Base-by-base conservation (phyloP, 2,113 vertebrate genomes). In the Phalacrocorax brasilianus region DNA sequence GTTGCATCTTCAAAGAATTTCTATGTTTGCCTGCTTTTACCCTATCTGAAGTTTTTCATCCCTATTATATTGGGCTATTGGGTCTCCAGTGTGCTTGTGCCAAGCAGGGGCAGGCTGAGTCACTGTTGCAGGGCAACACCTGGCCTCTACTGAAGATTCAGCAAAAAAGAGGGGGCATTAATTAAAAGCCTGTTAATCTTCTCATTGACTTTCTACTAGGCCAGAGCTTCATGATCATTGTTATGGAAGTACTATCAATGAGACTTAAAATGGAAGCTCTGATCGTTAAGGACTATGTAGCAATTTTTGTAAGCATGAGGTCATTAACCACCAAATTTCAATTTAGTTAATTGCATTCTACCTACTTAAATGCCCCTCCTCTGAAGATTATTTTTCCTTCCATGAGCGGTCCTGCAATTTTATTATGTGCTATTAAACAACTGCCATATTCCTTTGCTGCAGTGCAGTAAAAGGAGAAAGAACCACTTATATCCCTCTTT, bases 281-380 rank as follows among this genome's bases (percentile, higher is more conserved):
- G 53, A 73, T 79, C 7, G 8, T 95, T 96, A 83, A 90, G 67
- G 53, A 32, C 44, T 58, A 10, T 16, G 42, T 52, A 79, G 79
- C 71, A 73, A 24, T 89, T 83, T 95, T 92, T 89, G 32, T 76
- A 88, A 95, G 92, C 24, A 30, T 4, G 3, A 89, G 91, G 87
- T 91, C 70, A 63, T 95, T 92, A 96, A 91, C 58, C 63, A 89
- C 91, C 47, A 76, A 79, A 88, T 89, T 96, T 92, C 89, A 92
- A 88, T 97, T 91, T 95, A 82, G 89, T 50, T 94, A 95, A 96
- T 96, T 95, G 77, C 87, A 77, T 95, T 95, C 81, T 85, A 82
- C 70, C 87, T 97, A 91, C 73, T 95, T 93, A 96, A 94, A 89
- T 79, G 33, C 52, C 71, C 71, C 50, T 92, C 71, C 55, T 44